These are phyloP conservation scores for Lampropteryx suffumata DNA, from an alignment of 2,888 invertebrate genomes.

Conservation along the genomic window DNA sequence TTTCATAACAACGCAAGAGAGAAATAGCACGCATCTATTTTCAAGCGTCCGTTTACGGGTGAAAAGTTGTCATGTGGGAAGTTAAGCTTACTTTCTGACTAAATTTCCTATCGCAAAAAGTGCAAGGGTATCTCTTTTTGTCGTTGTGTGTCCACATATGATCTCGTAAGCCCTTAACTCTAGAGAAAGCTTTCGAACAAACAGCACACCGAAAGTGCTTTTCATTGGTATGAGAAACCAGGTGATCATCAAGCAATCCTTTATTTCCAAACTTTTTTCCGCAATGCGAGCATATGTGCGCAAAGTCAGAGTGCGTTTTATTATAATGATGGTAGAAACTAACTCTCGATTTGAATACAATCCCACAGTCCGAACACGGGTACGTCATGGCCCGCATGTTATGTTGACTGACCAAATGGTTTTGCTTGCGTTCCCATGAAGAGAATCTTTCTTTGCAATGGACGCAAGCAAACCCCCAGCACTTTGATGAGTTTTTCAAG, in stretches of 20 bases:
- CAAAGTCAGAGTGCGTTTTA: slow-evolving; percentile 21
- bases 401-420: slow-evolving; percentile 56
- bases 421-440: slow-evolving; percentile 66
- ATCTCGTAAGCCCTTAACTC: slow-evolving; percentile 23
- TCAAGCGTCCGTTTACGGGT: too few relatives aligned
- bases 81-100: slow-evolving; percentile 42
- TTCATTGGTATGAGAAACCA: slow-evolving; percentile 26
- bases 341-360: slow-evolving; percentile 10
- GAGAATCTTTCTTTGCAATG: slow-evolving; percentile 63
- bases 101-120: slow-evolving; percentile 37
- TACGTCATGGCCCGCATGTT: slow-evolving; percentile 49
- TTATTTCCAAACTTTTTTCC: slow-evolving; percentile 20
- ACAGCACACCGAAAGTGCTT: slow-evolving; percentile 25
- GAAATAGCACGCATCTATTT: too few relatives aligned
- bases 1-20: too few relatives aligned
- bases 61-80: slow-evolving; percentile 34
- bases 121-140: slow-evolving; percentile 37
- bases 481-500: slow-evolving; percentile 48
- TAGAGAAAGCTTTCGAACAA: slow-evolving; percentile 23
- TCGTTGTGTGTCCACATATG: slow-evolving; percentile 46
- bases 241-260: slow-evolving; percentile 17
- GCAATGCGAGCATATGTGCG: slow-evolving; percentile 21
- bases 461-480: slow-evolving; percentile 62
- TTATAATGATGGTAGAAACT: slow-evolving; percentile 21
- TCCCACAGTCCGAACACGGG: slow-evolving; percentile 29